Base-by-base conservation (phyloP, 2,888 invertebrate species). In the Nemotelus nigrinus region DNA sequence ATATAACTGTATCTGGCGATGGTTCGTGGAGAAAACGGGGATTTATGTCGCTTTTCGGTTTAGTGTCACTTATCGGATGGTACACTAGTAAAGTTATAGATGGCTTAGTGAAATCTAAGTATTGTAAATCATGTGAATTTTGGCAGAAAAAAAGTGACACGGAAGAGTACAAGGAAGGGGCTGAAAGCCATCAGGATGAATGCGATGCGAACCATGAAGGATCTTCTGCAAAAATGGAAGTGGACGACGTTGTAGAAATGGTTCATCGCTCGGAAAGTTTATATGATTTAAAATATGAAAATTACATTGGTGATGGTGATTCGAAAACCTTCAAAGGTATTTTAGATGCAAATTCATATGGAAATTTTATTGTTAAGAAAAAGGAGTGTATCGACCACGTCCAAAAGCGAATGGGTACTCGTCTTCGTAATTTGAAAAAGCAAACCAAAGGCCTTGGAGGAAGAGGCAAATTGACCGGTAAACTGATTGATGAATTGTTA, bases 171-270 rank as follows among this genome's bases (percentile, higher is more conserved):
- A 58, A 78, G 45, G 78, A 77, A 70, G 80, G 78, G 79, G 25
- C 72, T 7, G 72, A 75, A 47, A 45, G 2, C 25, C 75, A 48
- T 63, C 47, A 75, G 43, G 58, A n/a, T 7, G 71, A 77, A 3
- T 82, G 82, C 55, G 8, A 39, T 8, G 79, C 80, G 39, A 81
- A 82, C 72, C 82, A 81, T 47, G 41, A 78, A 25, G 81, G 81
- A 7, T 79, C 78, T 43, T 58, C 81, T 0, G 81, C 81, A 25
- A 81, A 82, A 63, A 81, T 82, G 82, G 75, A 79, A 48, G 79
- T 79, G 3, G 76, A 78, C 47, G 72, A 78, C 48, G 72, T 79
- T 25, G 77, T 74, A 63, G 77, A 78, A 76, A 76, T 80, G 79
- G 79, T 79, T 48, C 7, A 3, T 43, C 77, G 78, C 44, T 80